A percentile compares a stretch with the other conserved stretches of the same genome.
Evolutionary conservation across 2,797 vertebrate genomes (phyloP).

Genomic region (Podargus strigoides): DNA sequence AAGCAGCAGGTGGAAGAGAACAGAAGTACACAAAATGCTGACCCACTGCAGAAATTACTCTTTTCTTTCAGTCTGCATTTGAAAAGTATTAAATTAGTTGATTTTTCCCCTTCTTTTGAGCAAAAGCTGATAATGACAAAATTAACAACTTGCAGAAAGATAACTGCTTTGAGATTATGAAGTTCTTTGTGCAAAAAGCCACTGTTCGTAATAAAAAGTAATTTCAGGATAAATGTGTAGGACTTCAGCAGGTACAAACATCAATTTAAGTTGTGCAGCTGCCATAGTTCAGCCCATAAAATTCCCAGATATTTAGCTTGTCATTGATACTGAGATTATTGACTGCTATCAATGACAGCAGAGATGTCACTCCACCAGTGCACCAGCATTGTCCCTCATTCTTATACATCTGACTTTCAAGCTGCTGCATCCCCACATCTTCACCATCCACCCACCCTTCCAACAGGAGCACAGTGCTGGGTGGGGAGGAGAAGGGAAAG

Average conservation of each 20-base stretch:
- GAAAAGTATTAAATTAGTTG: neutral
- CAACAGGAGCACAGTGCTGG: neutral
- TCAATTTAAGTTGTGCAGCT: neutral
- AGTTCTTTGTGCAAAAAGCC: neutral
- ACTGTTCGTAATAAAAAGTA: neutral
- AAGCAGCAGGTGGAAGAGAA: conserved; percentile 60
- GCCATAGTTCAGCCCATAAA: neutral
- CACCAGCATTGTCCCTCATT: neutral
- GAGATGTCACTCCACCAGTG: neutral
- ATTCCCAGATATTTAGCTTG: neutral
- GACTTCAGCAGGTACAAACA: neutral
- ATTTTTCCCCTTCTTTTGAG: neutral
- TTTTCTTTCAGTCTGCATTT: neutral
- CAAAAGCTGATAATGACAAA: neutral
- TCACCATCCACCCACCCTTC: neutral
- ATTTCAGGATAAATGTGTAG: neutral
- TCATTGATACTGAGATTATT: neutral
- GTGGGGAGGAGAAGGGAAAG: neutral
- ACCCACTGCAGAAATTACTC: neutral
- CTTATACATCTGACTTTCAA: neutral
- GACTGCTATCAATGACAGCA: neutral
- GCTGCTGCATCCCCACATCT: neutral
- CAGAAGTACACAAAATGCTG: neutral
- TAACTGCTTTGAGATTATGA: neutral
- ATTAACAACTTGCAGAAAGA: neutral